Evolutionary conservation across 2,888 invertebrate genomes (phyloP).

Genomic region (Norana najaformis): DNA sequence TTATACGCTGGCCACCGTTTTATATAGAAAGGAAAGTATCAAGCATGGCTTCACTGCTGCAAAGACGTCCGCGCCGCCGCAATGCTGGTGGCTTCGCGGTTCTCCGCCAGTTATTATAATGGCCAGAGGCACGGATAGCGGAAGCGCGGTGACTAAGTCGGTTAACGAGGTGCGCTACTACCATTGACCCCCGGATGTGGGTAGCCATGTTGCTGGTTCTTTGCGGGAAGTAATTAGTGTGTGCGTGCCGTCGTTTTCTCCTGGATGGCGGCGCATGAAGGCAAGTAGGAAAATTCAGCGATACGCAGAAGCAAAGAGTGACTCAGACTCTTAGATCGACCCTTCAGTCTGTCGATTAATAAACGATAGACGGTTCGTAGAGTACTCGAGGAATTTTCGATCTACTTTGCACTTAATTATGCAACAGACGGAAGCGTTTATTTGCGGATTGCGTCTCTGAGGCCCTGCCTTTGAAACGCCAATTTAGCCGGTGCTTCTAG

Average conservation of each 20-base stretch:
- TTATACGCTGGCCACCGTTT: neutral
- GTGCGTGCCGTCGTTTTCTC: too few relatives aligned
- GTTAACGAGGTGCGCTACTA: constrained; percentile 5
- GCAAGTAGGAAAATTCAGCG: neutral
- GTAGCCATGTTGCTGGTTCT: neutral
- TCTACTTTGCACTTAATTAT: neutral
- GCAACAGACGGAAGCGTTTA: neutral
- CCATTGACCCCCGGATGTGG: constrained; percentile 1
- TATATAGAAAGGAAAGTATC: neutral
- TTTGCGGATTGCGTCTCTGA: neutral
- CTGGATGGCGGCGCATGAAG: neutral
- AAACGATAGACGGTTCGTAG: neutral
- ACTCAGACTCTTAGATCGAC: neutral
- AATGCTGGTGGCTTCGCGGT: neutral
- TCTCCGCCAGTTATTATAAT: neutral
- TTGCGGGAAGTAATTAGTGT: neutral
- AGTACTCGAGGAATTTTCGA: neutral
- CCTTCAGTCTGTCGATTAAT: neutral
- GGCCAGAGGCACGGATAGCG: neutral
- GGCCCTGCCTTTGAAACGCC: neutral
- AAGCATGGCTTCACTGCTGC: neutral
- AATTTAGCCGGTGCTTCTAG: neutral
- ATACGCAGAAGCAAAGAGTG: neutral
- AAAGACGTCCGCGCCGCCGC: neutral
- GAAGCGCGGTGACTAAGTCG: constrained; percentile 1